Percentiles rank a stretch among this genome's conserved stretches.
Conservation (phyloP, 2,797 vertebrate species). For the Pristis pectinata region DNA sequence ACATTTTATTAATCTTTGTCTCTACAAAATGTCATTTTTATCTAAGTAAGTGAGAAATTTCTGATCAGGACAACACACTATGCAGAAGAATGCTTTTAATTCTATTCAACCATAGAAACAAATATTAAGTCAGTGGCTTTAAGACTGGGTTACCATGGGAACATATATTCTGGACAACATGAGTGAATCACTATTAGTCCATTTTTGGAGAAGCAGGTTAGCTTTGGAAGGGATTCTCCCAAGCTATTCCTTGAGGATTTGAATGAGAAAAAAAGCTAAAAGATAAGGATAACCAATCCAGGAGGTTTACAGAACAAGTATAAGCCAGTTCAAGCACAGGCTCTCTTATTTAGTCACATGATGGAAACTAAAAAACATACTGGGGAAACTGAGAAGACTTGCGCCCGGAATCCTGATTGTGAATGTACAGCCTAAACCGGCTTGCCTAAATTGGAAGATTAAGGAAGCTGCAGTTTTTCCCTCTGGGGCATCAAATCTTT, state of each 20-base stretch:
- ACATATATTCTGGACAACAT: background rate
- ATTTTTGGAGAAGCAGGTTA: background rate
- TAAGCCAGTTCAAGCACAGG: background rate
- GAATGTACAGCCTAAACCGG: background rate
- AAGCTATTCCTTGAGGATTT: conserved; percentile 5
- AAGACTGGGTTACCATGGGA: conserved; percentile 1
- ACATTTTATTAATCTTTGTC: background rate
- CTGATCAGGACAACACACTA: background rate
- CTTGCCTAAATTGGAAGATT: conserved; percentile 32
- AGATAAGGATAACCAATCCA: background rate
- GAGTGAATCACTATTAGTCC: background rate
- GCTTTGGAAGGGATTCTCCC: background rate
- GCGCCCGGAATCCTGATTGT: background rate
- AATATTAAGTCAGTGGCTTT: background rate
- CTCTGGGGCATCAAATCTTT: background rate
- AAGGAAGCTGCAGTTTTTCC: conserved; percentile 4
- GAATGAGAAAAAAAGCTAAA: background rate
- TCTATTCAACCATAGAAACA: background rate
- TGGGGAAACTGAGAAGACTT: background rate
- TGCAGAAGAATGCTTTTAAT: background rate
- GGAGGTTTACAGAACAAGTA: conserved; percentile 19
- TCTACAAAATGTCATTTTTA: background rate
- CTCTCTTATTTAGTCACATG: background rate
- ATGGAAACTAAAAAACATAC: conserved; percentile 5
- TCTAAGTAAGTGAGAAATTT: background rate